Evolutionary conservation across 2,888 invertebrate species (phyloP), one percentile per base, ranked within the genome.

Genomic region (Seira sanloemensis): DNA sequence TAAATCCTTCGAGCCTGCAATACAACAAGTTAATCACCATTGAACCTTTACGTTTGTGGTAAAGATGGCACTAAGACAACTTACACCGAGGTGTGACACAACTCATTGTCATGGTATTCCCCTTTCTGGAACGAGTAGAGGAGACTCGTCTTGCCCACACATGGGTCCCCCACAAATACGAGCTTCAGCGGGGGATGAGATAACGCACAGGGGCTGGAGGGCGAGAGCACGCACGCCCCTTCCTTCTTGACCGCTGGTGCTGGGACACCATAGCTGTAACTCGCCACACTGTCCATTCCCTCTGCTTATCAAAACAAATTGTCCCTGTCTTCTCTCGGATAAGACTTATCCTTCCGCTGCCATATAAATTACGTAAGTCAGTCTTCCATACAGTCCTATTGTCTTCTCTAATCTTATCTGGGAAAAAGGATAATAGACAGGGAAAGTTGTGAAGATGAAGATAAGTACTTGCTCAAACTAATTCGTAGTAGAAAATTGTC

Each of bases 131-230:
- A 97, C 74, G 96, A 95, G 91, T 97, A 96, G 87, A 97, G 94
- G 90, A 97, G 92, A 91, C 97, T 97, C 19, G 97, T 97, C 93
- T 97, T 97, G 78, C 97, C 97, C 54, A 97, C 97, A 93, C 96
- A 95, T 89, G 97, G 97, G 91, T 97, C 97, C 72, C 97, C 97
- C 71, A 97, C 96, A 86, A 95, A 95, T 85, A 96, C 96, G 90
- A 97, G 94, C 93, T 96, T 96, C 90, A 96, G 23, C 2, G 84
- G 84, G 26, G 46, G 73, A 21, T 73, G 67, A 9, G 37, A 18
- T 19, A 26, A 27, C 2, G n/a, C n/a, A 69, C 21, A 1, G 69
- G 69, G 21, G 27, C 19, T 27, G 27, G 7, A 1, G 16, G 2
- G n/a, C 46, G 62, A 1, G 0, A 16, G 24, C 73, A 27, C 1